phyloP scores from a whole-genome alignment of 2,113 vertebrate genomes.

The Engraulis encrasicolus region DNA sequence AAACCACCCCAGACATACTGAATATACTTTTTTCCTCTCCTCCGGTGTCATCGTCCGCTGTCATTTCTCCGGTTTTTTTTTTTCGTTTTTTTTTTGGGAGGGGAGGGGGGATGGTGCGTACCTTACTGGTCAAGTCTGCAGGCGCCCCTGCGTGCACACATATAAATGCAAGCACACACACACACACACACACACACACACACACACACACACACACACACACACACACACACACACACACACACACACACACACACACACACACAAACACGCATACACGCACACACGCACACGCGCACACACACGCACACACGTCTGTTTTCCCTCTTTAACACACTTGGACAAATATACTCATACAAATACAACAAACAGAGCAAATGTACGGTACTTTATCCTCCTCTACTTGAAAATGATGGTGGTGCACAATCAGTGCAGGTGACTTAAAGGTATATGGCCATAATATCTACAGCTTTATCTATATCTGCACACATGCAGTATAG shows the following conservation, averaged over 20 bases:
- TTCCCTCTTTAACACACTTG: background rate
- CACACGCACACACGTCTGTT: background rate
- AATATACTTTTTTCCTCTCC: no score
- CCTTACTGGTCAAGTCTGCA: no score
- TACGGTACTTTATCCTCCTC: background rate
- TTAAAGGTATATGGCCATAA: background rate
- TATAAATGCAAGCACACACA: no score
- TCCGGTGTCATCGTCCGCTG: no score
- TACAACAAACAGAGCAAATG: background rate
- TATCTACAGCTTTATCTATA: no score
- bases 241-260: background rate
- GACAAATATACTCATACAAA: conserved; percentile 1
- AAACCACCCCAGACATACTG: no score
- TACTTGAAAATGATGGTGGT: background rate
- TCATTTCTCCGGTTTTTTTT: no score
- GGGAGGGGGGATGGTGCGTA: no score
- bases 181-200: background rate
- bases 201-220: background rate
- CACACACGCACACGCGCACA: background rate
- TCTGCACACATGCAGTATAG: no score
- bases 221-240: background rate
- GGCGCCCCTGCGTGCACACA: no score
- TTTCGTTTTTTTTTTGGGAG: no score
- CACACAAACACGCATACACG: background rate
- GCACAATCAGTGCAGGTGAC: background rate